A percentile compares a stretch with the other conserved stretches of the same genome.
These are phyloP conservation scores for Thereva nobilitata DNA, from an alignment of 2,888 invertebrate genomes.

Conservation along the genomic window DNA sequence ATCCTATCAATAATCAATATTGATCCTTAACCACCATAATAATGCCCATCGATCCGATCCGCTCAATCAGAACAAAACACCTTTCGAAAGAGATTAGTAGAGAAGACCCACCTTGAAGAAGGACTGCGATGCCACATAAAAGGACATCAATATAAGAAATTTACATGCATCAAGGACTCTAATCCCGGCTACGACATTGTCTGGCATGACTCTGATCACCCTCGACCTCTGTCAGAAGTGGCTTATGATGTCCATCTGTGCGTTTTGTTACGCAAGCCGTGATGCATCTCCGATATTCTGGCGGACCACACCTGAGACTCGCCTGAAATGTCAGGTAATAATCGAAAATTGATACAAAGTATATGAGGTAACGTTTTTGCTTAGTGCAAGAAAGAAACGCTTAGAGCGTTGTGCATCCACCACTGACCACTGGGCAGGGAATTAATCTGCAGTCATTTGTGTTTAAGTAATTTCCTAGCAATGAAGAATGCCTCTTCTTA, in stretches of 20 bases:
- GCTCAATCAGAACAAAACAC: too few relatives aligned
- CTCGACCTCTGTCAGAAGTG: background rate
- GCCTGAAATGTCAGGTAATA: too few relatives aligned
- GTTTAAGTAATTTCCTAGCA: conserved; percentile 17
- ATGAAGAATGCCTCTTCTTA: conserved; percentile 6
- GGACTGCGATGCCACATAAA: background rate
- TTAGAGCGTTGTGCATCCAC: background rate
- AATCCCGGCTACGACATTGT: conserved; percentile 23
- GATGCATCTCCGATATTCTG: conserved; percentile 3
- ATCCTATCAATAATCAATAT: too few relatives aligned
- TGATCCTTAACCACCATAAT: too few relatives aligned
- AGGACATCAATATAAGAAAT: conserved; percentile 26
- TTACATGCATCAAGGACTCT: conserved; percentile 32
- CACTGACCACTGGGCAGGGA: background rate
- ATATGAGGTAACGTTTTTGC: background rate
- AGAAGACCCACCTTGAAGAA: too few relatives aligned
- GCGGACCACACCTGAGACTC: too few relatives aligned
- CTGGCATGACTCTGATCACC: conserved; percentile 23
- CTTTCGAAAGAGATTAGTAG: too few relatives aligned
- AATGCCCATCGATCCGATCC: too few relatives aligned
- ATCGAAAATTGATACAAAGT: too few relatives aligned
- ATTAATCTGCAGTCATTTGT: conserved; percentile 25
- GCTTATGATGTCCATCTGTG: background rate
- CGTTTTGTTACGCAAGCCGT: background rate
- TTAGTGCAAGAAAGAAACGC: background rate